Evolutionary conservation across 2,888 invertebrate species (phyloP), one percentile per base, ranked within the genome.

Genomic region (Meiosimyza decipiens): DNA sequence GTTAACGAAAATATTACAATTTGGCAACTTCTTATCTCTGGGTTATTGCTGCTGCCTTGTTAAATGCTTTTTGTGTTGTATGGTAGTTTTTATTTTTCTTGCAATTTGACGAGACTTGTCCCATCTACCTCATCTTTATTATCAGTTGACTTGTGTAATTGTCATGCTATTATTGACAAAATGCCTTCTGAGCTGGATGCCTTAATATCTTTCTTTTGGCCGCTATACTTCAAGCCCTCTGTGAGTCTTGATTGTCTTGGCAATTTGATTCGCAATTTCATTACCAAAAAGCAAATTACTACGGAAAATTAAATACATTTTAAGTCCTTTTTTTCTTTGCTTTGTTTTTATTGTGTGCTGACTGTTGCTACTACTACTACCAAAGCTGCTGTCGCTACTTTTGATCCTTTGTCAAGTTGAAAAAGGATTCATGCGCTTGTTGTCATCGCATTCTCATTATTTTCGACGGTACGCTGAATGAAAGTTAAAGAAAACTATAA

Each of bases 361-460:
- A 40, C 40, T 40, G 40, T 40, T 40, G 40, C 40, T 40, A 6
- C 40, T 40, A 40, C 40, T 40, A 7, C 40, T 40, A 40, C 40
- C 9, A 9, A 9, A 9, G 40, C 9, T 57, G 57, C 57, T 57
- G 57, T 57, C 5, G 63, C 63, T 47, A 63, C 49, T 63, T 63
- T 63, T 63, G 63, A 63, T 63, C 63, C 63, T 63, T 63, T 63
- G 47, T 63, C 49, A 63, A 63, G 63, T 16, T 63, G 18, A 47
- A 47, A 63, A 63, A 40, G 63, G 63, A 47, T 47, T 63, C 57
- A 57, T 28, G 57, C 57, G 28, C 57, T 57, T 28, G 28, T 28
- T 57, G 57, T 18, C 62, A n/a, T 13, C 62, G 9, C 47, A 12
- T 5, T 62, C 16, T 40, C 47, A 12, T 63, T 47, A 49, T 63